Evolutionary conservation across 1,140 invertebrate species (phyloP).

Genomic region (Diachasmimorpha longicaudata): DNA sequence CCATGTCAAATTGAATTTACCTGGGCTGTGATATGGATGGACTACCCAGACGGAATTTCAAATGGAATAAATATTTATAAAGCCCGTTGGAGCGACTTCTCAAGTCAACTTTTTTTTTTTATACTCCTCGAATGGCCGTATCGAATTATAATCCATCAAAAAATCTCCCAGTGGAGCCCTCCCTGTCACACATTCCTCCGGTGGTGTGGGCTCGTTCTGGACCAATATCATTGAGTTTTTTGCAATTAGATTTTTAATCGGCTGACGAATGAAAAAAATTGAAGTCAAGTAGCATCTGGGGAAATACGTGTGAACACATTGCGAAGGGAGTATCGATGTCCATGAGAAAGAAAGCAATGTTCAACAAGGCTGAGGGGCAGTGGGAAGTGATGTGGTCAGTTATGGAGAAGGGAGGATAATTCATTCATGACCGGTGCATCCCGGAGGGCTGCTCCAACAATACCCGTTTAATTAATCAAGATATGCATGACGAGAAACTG

Average conservation of each 20-base stretch:
- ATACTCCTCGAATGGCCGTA: not conserved
- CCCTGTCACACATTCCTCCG: not conserved
- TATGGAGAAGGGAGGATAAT: slow-evolving; percentile 37
- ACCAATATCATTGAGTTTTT: slow-evolving; percentile 21
- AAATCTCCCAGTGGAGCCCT: not conserved
- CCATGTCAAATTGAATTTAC: slow-evolving; percentile 13
- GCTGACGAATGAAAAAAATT: not conserved
- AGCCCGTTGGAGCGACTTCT: slow-evolving; percentile 23
- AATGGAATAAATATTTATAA: slow-evolving; percentile 34
- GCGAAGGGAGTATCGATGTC: not conserved
- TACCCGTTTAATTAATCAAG: slow-evolving; percentile 53
- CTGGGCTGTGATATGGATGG: not conserved
- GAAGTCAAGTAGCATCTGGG: slow-evolving; percentile 3
- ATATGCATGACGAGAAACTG: slow-evolving; percentile 32
- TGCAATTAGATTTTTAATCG: slow-evolving; percentile 25
- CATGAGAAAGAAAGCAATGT: not conserved
- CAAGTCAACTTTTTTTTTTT: not conserved
- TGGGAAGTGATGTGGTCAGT: slow-evolving; percentile 30
- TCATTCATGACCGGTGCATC: slow-evolving; percentile 48
- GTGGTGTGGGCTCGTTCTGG: not conserved
- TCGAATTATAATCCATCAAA: slow-evolving; percentile 5
- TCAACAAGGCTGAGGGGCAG: not conserved
- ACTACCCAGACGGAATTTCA: not conserved
- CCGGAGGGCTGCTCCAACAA: slow-evolving; percentile 46
- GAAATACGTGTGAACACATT: slow-evolving; percentile 12